These are phyloP conservation scores for Chydorus sphaericus DNA, from an alignment of 2,888 invertebrate species.

Conservation along the genomic window DNA sequence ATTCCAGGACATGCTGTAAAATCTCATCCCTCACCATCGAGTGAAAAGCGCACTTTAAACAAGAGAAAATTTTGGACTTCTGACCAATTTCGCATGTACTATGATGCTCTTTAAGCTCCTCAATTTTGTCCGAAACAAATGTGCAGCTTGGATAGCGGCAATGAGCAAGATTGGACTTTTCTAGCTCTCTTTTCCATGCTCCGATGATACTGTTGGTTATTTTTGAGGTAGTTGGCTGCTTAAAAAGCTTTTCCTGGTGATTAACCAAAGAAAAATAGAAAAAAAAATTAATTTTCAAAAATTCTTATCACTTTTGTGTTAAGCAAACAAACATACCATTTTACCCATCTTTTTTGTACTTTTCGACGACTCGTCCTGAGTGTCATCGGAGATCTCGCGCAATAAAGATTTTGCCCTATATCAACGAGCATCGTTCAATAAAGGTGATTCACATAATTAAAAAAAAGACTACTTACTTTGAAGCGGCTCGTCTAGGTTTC, in stretches of 20 bases:
- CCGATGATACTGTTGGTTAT: slow-evolving; percentile 9
- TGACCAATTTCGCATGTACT: slow-evolving; percentile 3
- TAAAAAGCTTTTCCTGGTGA: not conserved
- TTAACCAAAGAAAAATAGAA: no score
- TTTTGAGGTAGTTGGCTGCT: not conserved
- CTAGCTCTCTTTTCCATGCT: slow-evolving; percentile 5
- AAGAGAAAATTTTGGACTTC: not conserved
- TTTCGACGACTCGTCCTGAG: not conserved
- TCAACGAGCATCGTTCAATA: not conserved
- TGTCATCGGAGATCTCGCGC: not conserved
- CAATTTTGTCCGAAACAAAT: not conserved
- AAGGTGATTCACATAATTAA: not conserved
- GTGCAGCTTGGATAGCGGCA: slow-evolving; percentile 8
- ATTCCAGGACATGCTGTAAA: not conserved
- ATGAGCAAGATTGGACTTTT: not conserved
- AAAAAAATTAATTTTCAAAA: not conserved
- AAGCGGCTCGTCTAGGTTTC: not conserved
- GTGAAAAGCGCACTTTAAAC: slow-evolving; percentile 2
- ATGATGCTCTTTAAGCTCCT: slow-evolving; percentile 5
- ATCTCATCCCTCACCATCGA: not conserved
- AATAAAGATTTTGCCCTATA: not conserved
- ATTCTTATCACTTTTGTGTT: not conserved
- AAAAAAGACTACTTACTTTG: not conserved
- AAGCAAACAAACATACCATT: not conserved
- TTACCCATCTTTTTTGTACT: not conserved